A percentile compares a stretch with the other conserved stretches of the same genome.
Conservation (phyloP, 2,113 vertebrate genomes). For the Rissa tridactyla region DNA sequence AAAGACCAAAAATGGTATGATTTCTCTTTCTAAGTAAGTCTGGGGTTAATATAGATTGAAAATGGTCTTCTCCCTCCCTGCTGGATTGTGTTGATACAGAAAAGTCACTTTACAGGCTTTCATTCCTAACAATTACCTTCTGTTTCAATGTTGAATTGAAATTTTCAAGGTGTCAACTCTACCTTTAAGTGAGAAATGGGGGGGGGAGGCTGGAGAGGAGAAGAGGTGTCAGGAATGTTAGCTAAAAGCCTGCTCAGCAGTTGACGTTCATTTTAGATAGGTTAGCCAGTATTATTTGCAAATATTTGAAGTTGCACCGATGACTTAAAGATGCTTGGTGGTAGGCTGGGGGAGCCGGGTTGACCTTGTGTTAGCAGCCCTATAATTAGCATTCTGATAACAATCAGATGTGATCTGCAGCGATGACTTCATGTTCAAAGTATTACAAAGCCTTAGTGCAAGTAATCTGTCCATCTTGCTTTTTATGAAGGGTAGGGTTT, state of each 20-base stretch:
- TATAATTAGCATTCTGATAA: not conserved
- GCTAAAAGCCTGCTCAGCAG: not conserved
- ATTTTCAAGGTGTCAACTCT: not conserved
- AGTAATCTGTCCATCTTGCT: not conserved
- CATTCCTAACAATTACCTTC: not conserved
- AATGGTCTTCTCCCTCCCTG: not conserved
- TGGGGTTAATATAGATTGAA: not conserved
- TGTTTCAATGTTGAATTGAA: not conserved
- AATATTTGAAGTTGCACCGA: not conserved
- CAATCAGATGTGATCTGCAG: constrained; percentile 17
- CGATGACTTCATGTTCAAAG: constrained; percentile 20
- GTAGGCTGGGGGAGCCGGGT: not conserved
- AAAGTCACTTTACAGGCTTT: not conserved
- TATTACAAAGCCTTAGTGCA: not conserved
- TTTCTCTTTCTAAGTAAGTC: not conserved
- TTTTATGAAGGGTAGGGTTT: constrained; percentile 1
- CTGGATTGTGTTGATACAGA: not conserved
- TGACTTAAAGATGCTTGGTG: not conserved
- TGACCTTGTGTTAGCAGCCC: not conserved
- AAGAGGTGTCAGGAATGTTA: not conserved
- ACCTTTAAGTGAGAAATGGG: not conserved
- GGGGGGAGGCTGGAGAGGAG: not conserved
- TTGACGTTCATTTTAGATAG: not conserved
- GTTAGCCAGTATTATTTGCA: not conserved
- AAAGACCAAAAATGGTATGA: not conserved